Percentiles rank a stretch among this genome's conserved stretches.
Conservation (phyloP, 2,113 vertebrate species). For the Myrmophylax atrothorax region DNA sequence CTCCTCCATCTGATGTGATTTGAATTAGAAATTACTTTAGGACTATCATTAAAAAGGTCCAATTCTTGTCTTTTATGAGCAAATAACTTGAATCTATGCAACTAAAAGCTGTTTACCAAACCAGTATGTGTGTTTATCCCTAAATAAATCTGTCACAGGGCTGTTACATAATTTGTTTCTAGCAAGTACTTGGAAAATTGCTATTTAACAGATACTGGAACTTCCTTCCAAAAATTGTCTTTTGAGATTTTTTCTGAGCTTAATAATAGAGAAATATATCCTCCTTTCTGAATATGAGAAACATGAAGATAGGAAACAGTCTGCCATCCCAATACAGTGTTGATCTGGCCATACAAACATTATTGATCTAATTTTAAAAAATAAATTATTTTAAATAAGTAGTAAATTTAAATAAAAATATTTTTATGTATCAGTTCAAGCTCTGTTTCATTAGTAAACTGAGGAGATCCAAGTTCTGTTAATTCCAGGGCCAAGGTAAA, state of each 20-base stretch:
- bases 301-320: neutral
- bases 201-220: neutral
- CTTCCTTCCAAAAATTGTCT: neutral
- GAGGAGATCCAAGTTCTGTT: neutral
- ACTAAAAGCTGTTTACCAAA: slow-evolving; percentile 8
- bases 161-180: neutral
- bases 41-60: neutral
- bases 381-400: neutral
- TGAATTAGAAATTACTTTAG: neutral
- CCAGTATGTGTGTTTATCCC: neutral
- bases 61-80: neutral
- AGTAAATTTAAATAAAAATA: neutral
- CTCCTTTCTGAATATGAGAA: neutral
- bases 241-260: neutral
- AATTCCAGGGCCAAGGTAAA: neutral
- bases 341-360: neutral
- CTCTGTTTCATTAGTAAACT: neutral
- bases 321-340: neutral
- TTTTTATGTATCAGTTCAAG: neutral
- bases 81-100: neutral
- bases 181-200: neutral
- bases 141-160: slow-evolving; percentile 7
- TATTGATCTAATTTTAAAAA: neutral
- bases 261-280: neutral
- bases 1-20: neutral